Evolutionary conservation across 2,113 vertebrate species (phyloP).

Genomic region (Equus przewalskii): DNA sequence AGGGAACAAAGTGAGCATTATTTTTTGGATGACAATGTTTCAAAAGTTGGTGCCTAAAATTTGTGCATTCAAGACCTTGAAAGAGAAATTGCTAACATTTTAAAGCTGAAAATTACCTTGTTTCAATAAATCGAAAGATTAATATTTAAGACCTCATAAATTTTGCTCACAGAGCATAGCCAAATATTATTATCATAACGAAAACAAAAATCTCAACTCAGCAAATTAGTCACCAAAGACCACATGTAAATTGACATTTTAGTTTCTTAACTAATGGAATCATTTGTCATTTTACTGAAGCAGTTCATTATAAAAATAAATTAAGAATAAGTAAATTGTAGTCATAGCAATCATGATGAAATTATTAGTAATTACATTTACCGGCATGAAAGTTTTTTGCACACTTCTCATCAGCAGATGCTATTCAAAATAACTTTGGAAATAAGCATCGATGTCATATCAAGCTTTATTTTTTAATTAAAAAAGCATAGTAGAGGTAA

Average conservation of each 20-base stretch:
- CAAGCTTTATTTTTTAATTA: conserved; percentile 55
- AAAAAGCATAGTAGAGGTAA: conserved; percentile 48
- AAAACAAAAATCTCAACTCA: conserved; percentile 81
- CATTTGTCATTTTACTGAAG: conserved; percentile 80
- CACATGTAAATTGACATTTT: conserved; percentile 78
- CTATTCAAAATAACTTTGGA: conserved; percentile 76
- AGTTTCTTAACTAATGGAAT: conserved; percentile 82
- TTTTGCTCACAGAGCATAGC: conserved; percentile 77
- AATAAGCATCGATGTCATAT: conserved; percentile 46
- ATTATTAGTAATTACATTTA: conserved; percentile 82
- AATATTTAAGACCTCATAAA: conserved; percentile 78
- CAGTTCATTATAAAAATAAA: conserved; percentile 83
- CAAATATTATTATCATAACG: conserved; percentile 72
- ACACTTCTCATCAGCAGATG: conserved; percentile 64
- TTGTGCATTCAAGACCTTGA: conserved; percentile 46
- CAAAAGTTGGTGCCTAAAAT: conserved; percentile 76
- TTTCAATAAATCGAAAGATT: conserved; percentile 75
- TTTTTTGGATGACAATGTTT: conserved; percentile 79
- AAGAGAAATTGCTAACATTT: conserved; percentile 66
- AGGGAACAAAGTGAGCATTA: conserved; percentile 69
- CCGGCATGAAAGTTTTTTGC: conserved; percentile 61
- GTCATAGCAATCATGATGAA: conserved; percentile 74
- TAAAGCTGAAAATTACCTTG: conserved; percentile 75
- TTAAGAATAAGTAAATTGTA: conserved; percentile 83
- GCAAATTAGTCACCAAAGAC: conserved; percentile 79